Evolutionary conservation across 2,113 vertebrate genomes (phyloP).

Genomic region (Aplodontia rufa): DNA sequence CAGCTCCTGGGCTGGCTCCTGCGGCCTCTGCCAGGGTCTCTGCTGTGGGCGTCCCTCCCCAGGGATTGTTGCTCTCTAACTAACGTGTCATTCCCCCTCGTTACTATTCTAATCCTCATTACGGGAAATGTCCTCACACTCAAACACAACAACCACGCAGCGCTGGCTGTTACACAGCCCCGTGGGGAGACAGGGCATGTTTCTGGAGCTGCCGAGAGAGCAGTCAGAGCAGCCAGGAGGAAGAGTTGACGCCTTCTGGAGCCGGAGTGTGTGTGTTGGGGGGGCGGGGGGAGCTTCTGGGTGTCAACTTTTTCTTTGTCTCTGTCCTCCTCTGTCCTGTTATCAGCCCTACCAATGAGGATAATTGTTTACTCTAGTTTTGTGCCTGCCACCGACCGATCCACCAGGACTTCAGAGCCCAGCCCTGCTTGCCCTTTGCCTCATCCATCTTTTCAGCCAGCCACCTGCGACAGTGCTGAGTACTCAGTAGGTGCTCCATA

Average conservation of each 20-base stretch:
- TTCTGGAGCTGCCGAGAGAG: constrained; percentile 50
- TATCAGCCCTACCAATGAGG: neutral
- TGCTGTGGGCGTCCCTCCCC: neutral
- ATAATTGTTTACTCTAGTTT: neutral
- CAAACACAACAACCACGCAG: constrained; percentile 56
- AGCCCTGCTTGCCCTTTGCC: neutral
- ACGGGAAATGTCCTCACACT: constrained; percentile 63
- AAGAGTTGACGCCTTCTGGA: constrained; percentile 41
- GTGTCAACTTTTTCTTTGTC: constrained; percentile 59
- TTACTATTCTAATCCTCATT: constrained; percentile 80
- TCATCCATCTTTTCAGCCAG: neutral
- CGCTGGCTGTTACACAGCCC: neutral
- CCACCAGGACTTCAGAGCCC: neutral
- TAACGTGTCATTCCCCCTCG: constrained; percentile 55
- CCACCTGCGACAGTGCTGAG: neutral
- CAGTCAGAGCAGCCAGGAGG: constrained; percentile 27
- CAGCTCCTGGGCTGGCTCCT: neutral
- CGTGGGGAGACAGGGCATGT: constrained; percentile 60
- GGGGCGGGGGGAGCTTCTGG: fast-evolving
- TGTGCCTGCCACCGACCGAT: neutral
- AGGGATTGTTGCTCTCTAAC: neutral
- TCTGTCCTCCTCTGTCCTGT: neutral
- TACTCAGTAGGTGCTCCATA: neutral
- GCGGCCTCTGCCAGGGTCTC: neutral
- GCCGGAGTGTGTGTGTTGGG: no score